Conservation (phyloP, 2,888 invertebrate genomes). For the Caenorhabditis sp. region DNA sequence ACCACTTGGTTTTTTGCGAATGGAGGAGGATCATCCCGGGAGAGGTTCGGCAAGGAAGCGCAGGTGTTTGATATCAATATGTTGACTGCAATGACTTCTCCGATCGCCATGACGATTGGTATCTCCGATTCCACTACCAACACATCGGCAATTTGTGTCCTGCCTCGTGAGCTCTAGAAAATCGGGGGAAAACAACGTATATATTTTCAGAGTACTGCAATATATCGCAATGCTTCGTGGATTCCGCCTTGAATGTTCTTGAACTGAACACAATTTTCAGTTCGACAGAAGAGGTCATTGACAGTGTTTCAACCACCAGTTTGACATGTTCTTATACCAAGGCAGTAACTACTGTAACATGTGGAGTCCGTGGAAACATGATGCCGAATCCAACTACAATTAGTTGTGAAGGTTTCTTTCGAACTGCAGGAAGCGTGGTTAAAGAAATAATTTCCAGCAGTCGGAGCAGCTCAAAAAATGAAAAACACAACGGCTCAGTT, state of each 20-base stretch:
- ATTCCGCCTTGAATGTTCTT: constrained; percentile 29
- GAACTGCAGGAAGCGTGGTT: no score
- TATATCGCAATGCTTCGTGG: constrained; percentile 34
- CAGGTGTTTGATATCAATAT: constrained; percentile 49
- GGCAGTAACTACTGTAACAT: constrained; percentile 31
- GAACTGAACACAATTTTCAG: constrained; percentile 34
- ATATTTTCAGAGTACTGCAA: constrained; percentile 58
- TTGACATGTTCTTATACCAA: constrained; percentile 55
- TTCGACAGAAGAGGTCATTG: constrained; percentile 30
- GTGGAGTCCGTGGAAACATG: constrained; percentile 48
- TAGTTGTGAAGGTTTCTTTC: constrained; percentile 27
- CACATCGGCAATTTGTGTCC: constrained; percentile 58
- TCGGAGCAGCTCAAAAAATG: constrained; percentile 22
- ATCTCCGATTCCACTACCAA: constrained; percentile 49
- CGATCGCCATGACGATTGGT: constrained; percentile 31
- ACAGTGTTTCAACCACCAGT: constrained; percentile 1
- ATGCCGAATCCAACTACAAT: constrained; percentile 53
- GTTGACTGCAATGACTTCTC: constrained; percentile 47
- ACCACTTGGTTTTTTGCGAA: constrained; percentile 49
- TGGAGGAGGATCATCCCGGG: constrained; percentile 49
- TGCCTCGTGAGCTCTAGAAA: constrained; percentile 39
- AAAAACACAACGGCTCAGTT: constrained; percentile 43
- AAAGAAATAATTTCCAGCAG: constrained; percentile 14
- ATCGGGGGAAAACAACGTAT: not conserved
- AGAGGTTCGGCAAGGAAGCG: constrained; percentile 40